phyloP scores from a whole-genome alignment of 2,113 vertebrate species.

The Eurypyga helias region DNA sequence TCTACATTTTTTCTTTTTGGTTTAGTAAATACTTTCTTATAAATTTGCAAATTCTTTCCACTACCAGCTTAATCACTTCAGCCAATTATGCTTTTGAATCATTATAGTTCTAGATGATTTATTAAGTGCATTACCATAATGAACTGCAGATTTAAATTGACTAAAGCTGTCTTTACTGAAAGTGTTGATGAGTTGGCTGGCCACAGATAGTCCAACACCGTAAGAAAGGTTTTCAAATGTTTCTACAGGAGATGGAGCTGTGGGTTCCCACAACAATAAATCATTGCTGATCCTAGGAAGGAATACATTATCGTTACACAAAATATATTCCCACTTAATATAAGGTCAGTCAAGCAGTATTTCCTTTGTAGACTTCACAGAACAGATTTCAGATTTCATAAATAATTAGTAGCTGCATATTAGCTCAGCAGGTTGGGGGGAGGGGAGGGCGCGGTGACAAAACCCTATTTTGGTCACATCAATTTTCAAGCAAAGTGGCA shows the following conservation, averaged over 20 bases:
- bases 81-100: background rate
- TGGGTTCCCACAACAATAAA: slow-evolving; percentile 95
- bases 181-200: slow-evolving; percentile 95
- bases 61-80: background rate
- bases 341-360: background rate
- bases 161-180: slow-evolving; percentile 94
- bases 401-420: background rate
- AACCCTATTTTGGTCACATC: background rate
- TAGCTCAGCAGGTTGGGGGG: background rate
- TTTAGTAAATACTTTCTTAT: background rate
- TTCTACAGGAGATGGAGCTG: slow-evolving; percentile 96
- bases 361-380: background rate
- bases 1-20: background rate
- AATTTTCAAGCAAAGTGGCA: background rate
- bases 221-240: slow-evolving; percentile 95
- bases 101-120: background rate
- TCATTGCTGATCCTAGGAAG: slow-evolving; percentile 93
- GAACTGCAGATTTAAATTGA: slow-evolving; percentile 88
- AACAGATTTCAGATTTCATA: background rate
- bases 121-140: slow-evolving; percentile 84
- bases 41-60: background rate
- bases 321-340: background rate
- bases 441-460: background rate
- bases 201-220: slow-evolving; percentile 93
- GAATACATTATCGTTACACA: slow-evolving; percentile 15